Evolutionary conservation across 2,888 invertebrate species (phyloP).

Genomic region (Lasioglossum morio): DNA sequence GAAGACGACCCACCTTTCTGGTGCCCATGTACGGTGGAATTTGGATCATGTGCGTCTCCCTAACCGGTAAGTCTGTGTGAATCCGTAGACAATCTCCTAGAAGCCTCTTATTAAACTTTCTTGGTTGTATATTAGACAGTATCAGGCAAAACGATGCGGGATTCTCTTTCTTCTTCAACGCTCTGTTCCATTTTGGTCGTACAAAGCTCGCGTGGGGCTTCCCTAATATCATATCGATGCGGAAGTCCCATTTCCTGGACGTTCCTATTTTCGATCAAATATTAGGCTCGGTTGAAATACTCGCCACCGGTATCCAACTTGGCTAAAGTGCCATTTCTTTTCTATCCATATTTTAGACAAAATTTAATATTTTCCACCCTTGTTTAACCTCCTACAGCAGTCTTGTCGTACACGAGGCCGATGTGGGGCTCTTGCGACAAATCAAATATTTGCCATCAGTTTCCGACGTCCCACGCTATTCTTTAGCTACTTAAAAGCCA

Average conservation of each 20-base stretch:
- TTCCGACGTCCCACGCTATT: background rate
- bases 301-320: background rate
- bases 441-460: background rate
- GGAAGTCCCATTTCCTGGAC: background rate
- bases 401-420: background rate
- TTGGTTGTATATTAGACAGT: too few species aligned
- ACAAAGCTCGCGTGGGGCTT: background rate
- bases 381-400: background rate
- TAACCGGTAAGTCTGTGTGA: conserved; percentile 87
- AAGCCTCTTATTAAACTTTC: too few species aligned
- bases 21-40: conserved; percentile 96
- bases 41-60: conserved; percentile 94
- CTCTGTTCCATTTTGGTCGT: too few species aligned
- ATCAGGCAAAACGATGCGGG: background rate
- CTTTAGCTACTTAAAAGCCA: background rate
- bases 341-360: background rate
- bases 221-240: background rate
- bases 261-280: background rate
- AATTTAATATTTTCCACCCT: background rate
- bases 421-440: background rate
- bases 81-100: background rate
- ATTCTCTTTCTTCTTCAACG: background rate
- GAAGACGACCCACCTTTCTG: conserved; percentile 87
- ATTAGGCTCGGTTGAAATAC: background rate
- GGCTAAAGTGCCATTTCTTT: background rate